Evolutionary conservation across 1,140 invertebrate genomes (phyloP).

Genomic region (Berghia stephanieae): DNA sequence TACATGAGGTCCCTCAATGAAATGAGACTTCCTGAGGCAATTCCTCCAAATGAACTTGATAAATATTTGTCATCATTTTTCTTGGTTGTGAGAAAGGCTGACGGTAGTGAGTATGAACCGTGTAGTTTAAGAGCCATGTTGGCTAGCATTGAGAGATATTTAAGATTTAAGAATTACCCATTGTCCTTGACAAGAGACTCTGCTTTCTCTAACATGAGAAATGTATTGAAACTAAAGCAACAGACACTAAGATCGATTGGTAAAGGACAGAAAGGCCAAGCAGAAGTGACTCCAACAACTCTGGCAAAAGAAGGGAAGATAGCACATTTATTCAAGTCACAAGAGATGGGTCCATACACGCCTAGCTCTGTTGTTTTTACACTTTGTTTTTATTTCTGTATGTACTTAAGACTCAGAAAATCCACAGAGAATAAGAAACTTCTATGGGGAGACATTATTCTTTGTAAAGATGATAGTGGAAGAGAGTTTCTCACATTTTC

Average conservation of each 20-base stretch:
- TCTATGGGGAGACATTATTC: conserved; percentile 58
- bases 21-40: conserved; percentile 46
- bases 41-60: conserved; percentile 55
- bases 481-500: conserved; percentile 54
- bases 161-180: conserved; percentile 53
- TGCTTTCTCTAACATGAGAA: conserved; percentile 52
- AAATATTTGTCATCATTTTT: conserved; percentile 57
- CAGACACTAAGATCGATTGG: conserved; percentile 49
- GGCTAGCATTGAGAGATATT: conserved; percentile 55
- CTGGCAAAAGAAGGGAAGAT: conserved; percentile 48
- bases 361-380: conserved; percentile 57
- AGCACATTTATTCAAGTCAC: conserved; percentile 50
- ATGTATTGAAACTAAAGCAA: conserved; percentile 55
- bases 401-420: conserved; percentile 55
- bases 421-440: conserved; percentile 60
- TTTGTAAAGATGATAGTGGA: conserved; percentile 45
- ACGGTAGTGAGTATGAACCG: conserved; percentile 59
- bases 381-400: conserved; percentile 56
- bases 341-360: conserved; percentile 59
- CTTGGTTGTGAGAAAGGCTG: conserved; percentile 53
- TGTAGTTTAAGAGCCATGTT: conserved; percentile 56
- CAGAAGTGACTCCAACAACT: conserved; percentile 42
- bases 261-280: conserved; percentile 48
- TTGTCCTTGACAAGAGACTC: conserved; percentile 54
- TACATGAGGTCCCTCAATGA: conserved; percentile 56